Percentiles rank a stretch among this genome's conserved stretches.
These are phyloP conservation scores for Dione vanillae DNA, from an alignment of 2,888 invertebrate species.

Conservation along the genomic window DNA sequence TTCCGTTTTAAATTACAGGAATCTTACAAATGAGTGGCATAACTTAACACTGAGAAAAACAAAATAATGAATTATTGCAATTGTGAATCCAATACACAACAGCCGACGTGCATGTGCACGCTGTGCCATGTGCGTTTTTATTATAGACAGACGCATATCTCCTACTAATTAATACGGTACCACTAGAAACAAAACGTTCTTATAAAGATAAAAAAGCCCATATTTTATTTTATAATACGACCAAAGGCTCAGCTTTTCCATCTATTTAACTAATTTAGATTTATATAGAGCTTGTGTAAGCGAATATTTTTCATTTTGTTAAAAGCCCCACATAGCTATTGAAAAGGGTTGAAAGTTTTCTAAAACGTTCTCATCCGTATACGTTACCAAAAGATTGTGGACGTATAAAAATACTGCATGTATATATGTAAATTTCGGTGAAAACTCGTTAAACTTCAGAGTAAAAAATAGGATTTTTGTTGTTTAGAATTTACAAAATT, in stretches of 20 bases:
- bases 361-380: conserved; percentile 18
- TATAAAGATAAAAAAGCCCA: conserved; percentile 46
- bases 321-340: conserved; percentile 13
- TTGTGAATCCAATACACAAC: too few species aligned
- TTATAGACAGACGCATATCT: conserved; percentile 44
- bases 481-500: conserved; percentile 11
- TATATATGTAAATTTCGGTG: conserved; percentile 5
- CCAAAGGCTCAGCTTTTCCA: conserved; percentile 31
- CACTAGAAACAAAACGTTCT: conserved; percentile 42
- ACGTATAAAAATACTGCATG: conserved; percentile 5
- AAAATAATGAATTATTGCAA: too few species aligned
- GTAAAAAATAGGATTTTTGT: not conserved
- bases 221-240: conserved; percentile 44
- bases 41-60: too few species aligned
- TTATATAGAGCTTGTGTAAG: conserved; percentile 20
- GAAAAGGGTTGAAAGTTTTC: conserved; percentile 26
- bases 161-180: conserved; percentile 50
- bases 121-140: conserved; percentile 31
- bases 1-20: too few species aligned
- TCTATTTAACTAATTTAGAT: conserved; percentile 33
- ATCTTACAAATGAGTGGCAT: too few species aligned
- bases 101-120: too few species aligned
- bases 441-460: conserved; percentile 4
- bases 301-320: conserved; percentile 27
- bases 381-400: conserved; percentile 16